These are phyloP conservation scores for Pogonomyrmex californicus DNA, from an alignment of 1,140 invertebrate species.

Conservation along the genomic window DNA sequence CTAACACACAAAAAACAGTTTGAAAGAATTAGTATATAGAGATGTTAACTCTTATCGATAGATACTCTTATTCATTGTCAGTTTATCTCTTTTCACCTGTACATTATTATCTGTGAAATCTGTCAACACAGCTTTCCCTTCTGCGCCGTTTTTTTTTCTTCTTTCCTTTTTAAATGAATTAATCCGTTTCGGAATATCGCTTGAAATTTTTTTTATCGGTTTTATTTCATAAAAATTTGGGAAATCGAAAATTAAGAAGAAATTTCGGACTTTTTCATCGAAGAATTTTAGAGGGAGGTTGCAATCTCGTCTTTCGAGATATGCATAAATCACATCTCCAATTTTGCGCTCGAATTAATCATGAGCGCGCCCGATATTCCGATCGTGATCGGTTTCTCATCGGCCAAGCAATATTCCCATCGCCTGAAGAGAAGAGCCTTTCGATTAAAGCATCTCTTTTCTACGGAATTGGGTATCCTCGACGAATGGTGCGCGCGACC, in stretches of 20 bases:
- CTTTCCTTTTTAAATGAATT: neutral
- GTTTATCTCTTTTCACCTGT: neutral
- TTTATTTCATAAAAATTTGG: neutral
- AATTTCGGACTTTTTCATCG: neutral
- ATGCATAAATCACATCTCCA: conserved; percentile 5
- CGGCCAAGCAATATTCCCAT: conserved; percentile 59
- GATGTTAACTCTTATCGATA: neutral
- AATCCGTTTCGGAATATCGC: neutral
- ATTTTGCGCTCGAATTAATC: conserved; percentile 27
- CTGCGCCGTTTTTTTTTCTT: neutral
- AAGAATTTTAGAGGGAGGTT: neutral
- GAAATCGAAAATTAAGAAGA: neutral
- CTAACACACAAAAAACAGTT: neutral
- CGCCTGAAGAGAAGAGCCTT: conserved; percentile 46
- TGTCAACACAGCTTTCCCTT: neutral
- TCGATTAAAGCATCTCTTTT: conserved; percentile 72
- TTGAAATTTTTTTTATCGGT: neutral
- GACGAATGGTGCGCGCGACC: conserved; percentile 73
- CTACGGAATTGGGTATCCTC: conserved; percentile 74
- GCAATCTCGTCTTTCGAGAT: neutral
- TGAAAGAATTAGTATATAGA: neutral
- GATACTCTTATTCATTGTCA: neutral
- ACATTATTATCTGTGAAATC: neutral
- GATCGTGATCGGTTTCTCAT: conserved; percentile 48
- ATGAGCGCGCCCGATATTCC: conserved; percentile 37